Evolutionary conservation across 2,113 vertebrate species (phyloP).

Genomic region (Tragelaphus strepsiceros): DNA sequence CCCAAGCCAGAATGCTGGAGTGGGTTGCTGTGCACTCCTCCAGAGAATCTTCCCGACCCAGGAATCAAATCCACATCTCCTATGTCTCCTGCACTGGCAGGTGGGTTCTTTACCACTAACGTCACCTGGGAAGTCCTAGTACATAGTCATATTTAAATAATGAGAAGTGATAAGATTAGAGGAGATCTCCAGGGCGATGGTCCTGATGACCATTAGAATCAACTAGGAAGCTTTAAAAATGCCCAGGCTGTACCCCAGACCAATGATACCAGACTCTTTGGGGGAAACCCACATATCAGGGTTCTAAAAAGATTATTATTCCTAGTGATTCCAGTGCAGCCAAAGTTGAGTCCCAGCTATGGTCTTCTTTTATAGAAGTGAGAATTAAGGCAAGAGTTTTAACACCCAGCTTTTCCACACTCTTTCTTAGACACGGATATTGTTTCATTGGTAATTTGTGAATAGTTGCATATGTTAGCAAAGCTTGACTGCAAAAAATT

Average conservation of each 20-base stretch:
- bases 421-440: constrained; percentile 1
- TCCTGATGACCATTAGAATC: not conserved
- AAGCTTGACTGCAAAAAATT: constrained; percentile 48
- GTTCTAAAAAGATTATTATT: not conserved
- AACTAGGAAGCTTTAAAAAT: not conserved
- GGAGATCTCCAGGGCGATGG: not conserved
- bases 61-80: not conserved
- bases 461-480: constrained; percentile 56
- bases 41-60: not conserved
- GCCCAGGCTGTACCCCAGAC: not conserved
- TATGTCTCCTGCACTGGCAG: not conserved
- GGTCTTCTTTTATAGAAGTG: not conserved
- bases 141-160: not conserved
- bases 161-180: not conserved
- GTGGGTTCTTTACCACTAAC: not conserved
- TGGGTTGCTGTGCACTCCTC: not conserved
- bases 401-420: not conserved
- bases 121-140: not conserved
- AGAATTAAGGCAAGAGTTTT: constrained; percentile 1
- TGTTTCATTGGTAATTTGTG: constrained; percentile 32
- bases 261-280: not conserved
- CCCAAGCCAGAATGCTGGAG: not conserved
- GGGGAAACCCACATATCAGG: not conserved
- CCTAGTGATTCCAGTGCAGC: not conserved
- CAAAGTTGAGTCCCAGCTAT: not conserved